Percentiles rank a stretch among this genome's conserved stretches.
Conservation (phyloP, 1,140 invertebrate genomes). For the Drosophila tristis region DNA sequence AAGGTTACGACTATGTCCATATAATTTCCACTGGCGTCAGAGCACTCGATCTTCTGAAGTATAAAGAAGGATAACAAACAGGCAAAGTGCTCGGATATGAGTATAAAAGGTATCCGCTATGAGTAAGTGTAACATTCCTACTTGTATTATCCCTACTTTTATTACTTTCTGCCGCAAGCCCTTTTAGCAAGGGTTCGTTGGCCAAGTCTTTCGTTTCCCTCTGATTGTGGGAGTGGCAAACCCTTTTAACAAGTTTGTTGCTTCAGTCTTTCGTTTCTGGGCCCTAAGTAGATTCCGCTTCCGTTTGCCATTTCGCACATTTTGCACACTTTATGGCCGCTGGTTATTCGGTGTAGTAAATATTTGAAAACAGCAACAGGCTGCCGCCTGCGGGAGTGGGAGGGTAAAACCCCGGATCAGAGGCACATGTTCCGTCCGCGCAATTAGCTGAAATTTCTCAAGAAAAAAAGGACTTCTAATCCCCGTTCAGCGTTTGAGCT, state of each 20-base stretch:
- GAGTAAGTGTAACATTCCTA: constrained; percentile 12
- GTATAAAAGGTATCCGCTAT: background rate
- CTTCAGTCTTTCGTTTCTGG: constrained; percentile 47
- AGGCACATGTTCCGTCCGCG: constrained; percentile 38
- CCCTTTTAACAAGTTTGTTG: constrained; percentile 52
- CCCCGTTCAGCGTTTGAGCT: constrained; percentile 26
- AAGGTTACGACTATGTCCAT: background rate
- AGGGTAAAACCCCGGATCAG: constrained; percentile 36
- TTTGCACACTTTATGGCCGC: constrained; percentile 22
- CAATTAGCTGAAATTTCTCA: constrained; percentile 54
- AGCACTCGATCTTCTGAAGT: constrained; percentile 1
- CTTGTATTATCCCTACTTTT: constrained; percentile 8
- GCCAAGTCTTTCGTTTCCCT: constrained; percentile 9
- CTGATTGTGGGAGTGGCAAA: background rate
- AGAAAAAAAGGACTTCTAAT: constrained; percentile 53
- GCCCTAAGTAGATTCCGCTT: constrained; percentile 46
- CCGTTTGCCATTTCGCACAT: constrained; percentile 73
- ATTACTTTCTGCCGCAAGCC: constrained; percentile 4
- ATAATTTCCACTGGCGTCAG: constrained; percentile 8
- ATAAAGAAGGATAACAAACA: background rate
- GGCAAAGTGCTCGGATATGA: too few species aligned
- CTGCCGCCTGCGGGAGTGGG: background rate
- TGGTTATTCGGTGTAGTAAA: constrained; percentile 32
- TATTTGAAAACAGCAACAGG: constrained; percentile 44
- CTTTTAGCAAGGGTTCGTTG: constrained; percentile 20